Conservation (phyloP, 2,888 invertebrate genomes). For the Oligia fasciuncula region DNA sequence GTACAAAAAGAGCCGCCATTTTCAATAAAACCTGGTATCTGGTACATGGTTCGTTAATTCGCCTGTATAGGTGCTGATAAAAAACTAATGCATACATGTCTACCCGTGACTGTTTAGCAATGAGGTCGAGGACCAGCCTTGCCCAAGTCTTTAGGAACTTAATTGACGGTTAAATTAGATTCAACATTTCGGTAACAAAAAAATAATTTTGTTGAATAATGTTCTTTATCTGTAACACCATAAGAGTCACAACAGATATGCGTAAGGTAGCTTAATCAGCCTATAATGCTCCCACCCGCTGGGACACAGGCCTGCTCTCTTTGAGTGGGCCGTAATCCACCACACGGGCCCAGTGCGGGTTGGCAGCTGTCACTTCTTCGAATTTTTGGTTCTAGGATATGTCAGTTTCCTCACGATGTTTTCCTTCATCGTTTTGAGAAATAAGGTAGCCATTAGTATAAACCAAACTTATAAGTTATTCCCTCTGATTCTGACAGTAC, state of each 20-base stretch:
- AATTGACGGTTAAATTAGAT: not conserved
- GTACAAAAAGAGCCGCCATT: constrained; percentile 42
- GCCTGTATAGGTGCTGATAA: constrained; percentile 62
- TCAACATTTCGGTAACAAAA: not conserved
- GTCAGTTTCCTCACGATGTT: not conserved
- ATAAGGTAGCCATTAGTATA: not conserved
- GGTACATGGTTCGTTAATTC: constrained; percentile 66
- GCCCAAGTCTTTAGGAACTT: constrained; percentile 1
- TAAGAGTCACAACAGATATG: not conserved
- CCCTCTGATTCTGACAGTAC: too few species aligned
- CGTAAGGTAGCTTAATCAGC: not conserved
- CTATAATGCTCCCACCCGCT: not conserved
- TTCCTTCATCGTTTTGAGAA: not conserved
- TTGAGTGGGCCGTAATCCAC: too few species aligned
- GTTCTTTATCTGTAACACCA: not conserved
- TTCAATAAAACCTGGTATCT: constrained; percentile 57
- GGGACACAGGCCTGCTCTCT: not conserved
- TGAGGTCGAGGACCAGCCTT: constrained; percentile 50
- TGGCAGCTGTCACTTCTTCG: not conserved
- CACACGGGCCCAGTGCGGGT: not conserved
- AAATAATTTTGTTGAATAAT: not conserved
- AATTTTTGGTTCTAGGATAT: not conserved
- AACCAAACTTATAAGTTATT: not conserved
- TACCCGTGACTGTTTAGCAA: constrained; percentile 35
- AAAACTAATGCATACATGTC: constrained; percentile 70